Base-by-base conservation (phyloP, 1,140 invertebrate genomes). In the Daktulosphaira vitifoliae region DNA sequence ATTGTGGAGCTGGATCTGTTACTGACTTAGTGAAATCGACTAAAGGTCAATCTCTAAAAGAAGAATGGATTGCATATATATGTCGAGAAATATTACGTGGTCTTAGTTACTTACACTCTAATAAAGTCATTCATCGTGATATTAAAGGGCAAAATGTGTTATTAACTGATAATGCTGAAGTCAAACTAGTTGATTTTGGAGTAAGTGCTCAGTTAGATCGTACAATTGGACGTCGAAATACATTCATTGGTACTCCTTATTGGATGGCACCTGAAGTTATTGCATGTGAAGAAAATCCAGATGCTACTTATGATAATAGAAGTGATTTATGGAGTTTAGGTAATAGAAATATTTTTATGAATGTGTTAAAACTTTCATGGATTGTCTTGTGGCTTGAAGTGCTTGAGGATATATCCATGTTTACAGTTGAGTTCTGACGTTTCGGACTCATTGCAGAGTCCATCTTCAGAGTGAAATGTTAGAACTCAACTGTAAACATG, bases 111-210 rank as follows among this genome's bases (percentile, higher is more conserved):
- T 84, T 99, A 69, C 97, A 99, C 78, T 87, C 87, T 70, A 98
- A 97, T 77, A 98, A 97, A 84, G 94, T 99, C 50, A 99, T 99
- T 72, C 97, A 99, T 78, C 83, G 97, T 75, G 97, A 99, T 78
- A 99, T 99, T 71, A 99, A 99, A 79, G 97, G 97, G 44, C 97
- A 99, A 77, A 99, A 99, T 82, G 97, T 99, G 54, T 79, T 99
- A 26, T 82, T 99, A 20, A 99, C 97, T 68, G 96, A 99, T 74
- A 98, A 98, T 82, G 96, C 96, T 53, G 96, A 99, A 84, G 95
- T 99, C 33, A 99, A 99, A 81, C 80, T 99, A 71, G 97, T 99
- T 71, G 97, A 99, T 80, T 99, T 99, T 82, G 97, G 97, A 71
- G 97, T 99, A 22, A 97, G 93, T 70, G 97, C 97, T 71, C 96